phyloP scores from a whole-genome alignment of 2,888 invertebrate species.

The Troides helena region DNA sequence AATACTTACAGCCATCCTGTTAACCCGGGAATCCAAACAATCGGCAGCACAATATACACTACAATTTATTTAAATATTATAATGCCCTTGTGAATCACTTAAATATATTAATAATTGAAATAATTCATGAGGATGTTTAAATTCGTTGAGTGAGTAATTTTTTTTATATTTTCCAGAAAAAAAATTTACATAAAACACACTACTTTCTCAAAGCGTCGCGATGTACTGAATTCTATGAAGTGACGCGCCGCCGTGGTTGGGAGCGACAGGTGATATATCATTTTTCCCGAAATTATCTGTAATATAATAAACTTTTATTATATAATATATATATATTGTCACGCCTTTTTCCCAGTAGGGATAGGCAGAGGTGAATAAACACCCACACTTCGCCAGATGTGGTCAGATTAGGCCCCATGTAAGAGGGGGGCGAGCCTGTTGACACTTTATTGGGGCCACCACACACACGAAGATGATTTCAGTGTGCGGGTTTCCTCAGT shows the following conservation, averaged over 20 bases:
- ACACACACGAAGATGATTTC: too few relatives aligned
- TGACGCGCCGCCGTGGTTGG: constrained; percentile 22
- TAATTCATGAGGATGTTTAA: background rate
- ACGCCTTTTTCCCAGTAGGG: background rate
- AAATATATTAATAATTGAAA: constrained; percentile 1
- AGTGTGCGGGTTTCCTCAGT: too few relatives aligned
- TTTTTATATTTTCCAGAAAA: constrained; percentile 14
- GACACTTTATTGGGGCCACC: too few relatives aligned
- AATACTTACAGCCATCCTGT: constrained; percentile 15
- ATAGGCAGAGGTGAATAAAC: too few relatives aligned
- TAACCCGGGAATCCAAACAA: constrained; percentile 6
- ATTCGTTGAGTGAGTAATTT: background rate
- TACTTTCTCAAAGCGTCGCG: constrained; percentile 1
- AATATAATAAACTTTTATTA: background rate
- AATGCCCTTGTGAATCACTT: background rate
- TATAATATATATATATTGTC: too few relatives aligned
- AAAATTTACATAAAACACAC: background rate
- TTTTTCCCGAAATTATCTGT: constrained; percentile 1
- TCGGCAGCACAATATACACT: background rate
- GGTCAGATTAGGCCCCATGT: too few relatives aligned
- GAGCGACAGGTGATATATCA: background rate
- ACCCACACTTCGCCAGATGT: too few relatives aligned
- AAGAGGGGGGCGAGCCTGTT: too few relatives aligned
- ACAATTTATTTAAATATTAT: background rate
- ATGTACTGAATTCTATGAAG: constrained; percentile 25